Evolutionary conservation across 2,888 invertebrate species (phyloP).

Genomic region (Drosophila barbarae): DNA sequence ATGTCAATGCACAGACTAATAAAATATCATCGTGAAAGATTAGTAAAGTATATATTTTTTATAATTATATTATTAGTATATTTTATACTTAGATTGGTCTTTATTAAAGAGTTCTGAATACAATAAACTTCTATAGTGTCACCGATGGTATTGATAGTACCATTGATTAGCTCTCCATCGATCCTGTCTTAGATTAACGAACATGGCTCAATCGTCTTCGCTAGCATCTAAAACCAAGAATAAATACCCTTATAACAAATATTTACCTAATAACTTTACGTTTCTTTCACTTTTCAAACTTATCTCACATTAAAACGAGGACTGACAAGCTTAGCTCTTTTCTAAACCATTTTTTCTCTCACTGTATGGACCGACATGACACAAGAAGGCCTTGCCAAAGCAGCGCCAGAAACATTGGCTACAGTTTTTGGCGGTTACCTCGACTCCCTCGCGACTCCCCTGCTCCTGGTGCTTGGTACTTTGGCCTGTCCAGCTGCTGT

Average conservation of each 20-base stretch:
- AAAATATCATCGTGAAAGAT: background rate
- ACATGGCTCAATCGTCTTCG: background rate
- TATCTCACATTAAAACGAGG: background rate
- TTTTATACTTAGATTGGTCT: too few relatives aligned
- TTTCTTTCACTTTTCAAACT: too few relatives aligned
- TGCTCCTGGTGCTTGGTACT: conserved; percentile 33
- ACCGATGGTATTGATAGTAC: background rate
- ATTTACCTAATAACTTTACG: background rate
- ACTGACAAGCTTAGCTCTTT: background rate
- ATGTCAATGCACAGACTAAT: background rate
- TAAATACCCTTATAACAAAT: background rate
- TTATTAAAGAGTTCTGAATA: too few relatives aligned
- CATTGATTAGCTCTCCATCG: background rate
- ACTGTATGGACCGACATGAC: conserved; percentile 38
- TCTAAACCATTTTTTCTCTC: background rate
- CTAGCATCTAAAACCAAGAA: background rate
- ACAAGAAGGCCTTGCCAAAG: conserved; percentile 55
- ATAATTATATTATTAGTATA: too few relatives aligned
- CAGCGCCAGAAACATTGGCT: conserved; percentile 43
- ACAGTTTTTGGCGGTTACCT: conserved; percentile 58
- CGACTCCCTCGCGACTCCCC: conserved; percentile 4
- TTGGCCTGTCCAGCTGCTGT: conserved; percentile 64
- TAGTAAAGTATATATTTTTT: background rate
- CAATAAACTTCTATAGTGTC: too few relatives aligned
- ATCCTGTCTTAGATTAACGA: background rate